Evolutionary conservation across 2,797 vertebrate species (phyloP), one percentile per base, ranked within the genome.

Genomic region (Rhinichthys osculus): DNA sequence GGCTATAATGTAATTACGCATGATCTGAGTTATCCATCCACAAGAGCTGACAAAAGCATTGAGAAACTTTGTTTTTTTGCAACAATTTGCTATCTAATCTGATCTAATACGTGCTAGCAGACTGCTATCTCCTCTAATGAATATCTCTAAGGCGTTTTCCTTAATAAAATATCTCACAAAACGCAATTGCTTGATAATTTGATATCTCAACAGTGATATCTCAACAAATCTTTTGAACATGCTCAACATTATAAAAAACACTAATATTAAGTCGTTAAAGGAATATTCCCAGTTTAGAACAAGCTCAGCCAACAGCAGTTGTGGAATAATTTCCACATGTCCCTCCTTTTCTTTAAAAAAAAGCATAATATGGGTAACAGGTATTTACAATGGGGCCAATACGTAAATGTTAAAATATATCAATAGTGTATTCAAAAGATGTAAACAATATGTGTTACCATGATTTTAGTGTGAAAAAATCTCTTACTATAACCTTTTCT

Each of bases 1-100:
- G 30, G 30, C 44, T 44, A 54, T 81, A 86, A 86, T 67, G 57
- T 64, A 81, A 86, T 73, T 74, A 78, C 13, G 19, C 11, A 9
- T 69, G 44, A 73, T 74, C n/a, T 72, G 62, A 66, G 47, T 67
- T 81, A 80, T 76, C 42, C 66, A 77, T 77, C 57, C 30, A 76
- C 38, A 67, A 83, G 52, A 78, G 27, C 50, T 70, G 47, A 67
- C 33, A 54, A 67, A 84, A 67, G 44, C 30, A 10, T 52, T 42
- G 44, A 69, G 35, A 70, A 85, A 79, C 27, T 78, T 79, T 3
- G 4, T 33, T 40, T 66, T 40, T 54, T n/a, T 33, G 27, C 27
- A 38, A 71, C 52, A 38, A 11, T 57, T 69, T 66, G 7, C 3
- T 69, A 21, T 76, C 40, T 74, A 47, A 47, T 83, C n/a, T 42